Base-by-base conservation (phyloP, 2,113 vertebrate species). In the Leptodactylus fuscus region DNA sequence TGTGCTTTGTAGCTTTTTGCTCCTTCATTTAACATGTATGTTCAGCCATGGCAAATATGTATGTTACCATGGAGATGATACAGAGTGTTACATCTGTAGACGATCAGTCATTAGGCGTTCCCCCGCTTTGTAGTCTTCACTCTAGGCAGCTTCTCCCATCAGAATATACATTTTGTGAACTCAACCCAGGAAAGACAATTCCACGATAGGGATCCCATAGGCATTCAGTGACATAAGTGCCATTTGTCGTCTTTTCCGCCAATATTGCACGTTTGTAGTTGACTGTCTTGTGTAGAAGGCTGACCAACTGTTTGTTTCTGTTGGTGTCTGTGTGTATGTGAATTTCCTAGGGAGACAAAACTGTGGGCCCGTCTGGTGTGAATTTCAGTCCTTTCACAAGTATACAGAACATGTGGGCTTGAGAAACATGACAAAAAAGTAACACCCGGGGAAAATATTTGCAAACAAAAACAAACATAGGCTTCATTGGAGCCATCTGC, bases 391-490 rank as follows among this genome's bases (percentile, higher is more conserved):
- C 46, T n/a, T 27, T 79, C 62, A 36, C 51, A 77, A 60, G 27
- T 32, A 20, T 48, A 79, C 46, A 69, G 11, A 80, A 80, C 83
- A 85, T 71, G 76, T 71, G 76, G 46, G 65, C 22, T 18, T 34
- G 36, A 41, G 16, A 12, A 80, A 69, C 36, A 58, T 18, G n/a
- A 58, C 32, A 55, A 85, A 79, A 58, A 85, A 32, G 7, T 58
- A 69, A 80, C 74, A 78, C 74, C 58, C 83, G 71, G 62, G 49
- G 62, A 79, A 85, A 85, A 85, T 85, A 80, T 85, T 85, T 85
- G 75, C 83, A 85, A 85, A 85, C 83, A 80, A 77, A 84, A 65
- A 86, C 67, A 86, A 80, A 73, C 69, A 53, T 48, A 86, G 24
- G 16, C 51, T 79, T 71, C 24, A 60, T 58, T 41, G 27, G 18